Evolutionary conservation across 2,797 vertebrate genomes (phyloP).

Genomic region (Meriones psammophilus): DNA sequence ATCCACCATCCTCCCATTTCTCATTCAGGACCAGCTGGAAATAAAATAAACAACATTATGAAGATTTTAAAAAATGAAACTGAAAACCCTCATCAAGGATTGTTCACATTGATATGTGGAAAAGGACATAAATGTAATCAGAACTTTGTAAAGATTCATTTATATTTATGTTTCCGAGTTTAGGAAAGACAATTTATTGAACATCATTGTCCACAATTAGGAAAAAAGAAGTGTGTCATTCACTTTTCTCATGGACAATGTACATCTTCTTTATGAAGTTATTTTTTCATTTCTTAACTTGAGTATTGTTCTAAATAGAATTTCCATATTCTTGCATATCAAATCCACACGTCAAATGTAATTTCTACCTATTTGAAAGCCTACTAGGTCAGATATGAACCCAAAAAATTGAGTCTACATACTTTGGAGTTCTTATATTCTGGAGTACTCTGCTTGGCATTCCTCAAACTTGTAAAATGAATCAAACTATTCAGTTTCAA

Average conservation of each 20-base stretch:
- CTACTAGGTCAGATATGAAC: background rate
- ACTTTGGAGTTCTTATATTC: background rate
- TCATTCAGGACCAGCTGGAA: background rate
- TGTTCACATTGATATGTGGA: background rate
- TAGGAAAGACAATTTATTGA: background rate
- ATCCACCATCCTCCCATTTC: background rate
- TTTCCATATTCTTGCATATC: background rate
- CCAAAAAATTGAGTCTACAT: background rate
- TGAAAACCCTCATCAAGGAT: background rate
- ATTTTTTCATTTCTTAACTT: background rate
- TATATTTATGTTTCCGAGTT: background rate
- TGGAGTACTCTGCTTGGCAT: background rate
- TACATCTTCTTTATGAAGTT: background rate
- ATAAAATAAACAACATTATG: background rate
- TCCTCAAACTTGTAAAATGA: conserved; percentile 36
- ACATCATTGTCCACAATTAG: background rate
- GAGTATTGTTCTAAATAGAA: background rate
- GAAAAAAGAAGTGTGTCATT: background rate
- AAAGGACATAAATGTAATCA: background rate
- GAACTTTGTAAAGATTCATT: background rate
- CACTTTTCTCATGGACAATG: background rate
- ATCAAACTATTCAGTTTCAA: conserved; percentile 28
- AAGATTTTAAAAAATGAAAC: background rate
- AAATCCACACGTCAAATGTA: background rate
- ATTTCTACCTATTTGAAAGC: background rate